phyloP scores from a whole-genome alignment of 2,113 vertebrate species.

The Paramormyrops kingsleyae region DNA sequence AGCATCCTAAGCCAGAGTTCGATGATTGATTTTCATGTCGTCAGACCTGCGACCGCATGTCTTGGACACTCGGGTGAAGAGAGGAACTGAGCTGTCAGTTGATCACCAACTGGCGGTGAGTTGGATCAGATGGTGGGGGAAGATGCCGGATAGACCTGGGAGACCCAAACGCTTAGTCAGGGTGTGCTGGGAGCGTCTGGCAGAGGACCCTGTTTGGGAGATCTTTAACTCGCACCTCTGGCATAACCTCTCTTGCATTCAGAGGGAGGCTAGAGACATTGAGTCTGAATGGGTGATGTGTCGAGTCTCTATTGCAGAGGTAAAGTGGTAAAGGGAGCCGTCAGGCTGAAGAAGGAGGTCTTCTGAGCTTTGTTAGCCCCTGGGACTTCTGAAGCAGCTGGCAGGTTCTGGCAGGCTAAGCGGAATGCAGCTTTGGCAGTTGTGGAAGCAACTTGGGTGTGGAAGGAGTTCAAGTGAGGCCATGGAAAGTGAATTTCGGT shows the following conservation, averaged over 20 bases:
- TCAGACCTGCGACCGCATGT: neutral
- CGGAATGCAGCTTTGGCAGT: neutral
- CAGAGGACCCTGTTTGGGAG: neutral
- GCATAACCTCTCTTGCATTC: neutral
- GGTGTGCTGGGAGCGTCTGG: neutral
- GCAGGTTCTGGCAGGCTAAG: neutral
- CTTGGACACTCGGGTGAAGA: neutral
- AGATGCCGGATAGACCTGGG: neutral
- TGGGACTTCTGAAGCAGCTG: neutral
- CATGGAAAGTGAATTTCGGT: neutral
- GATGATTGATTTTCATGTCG: neutral
- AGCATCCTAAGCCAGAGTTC: neutral
- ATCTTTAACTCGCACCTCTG: neutral
- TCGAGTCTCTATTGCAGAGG: neutral
- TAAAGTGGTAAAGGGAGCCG: neutral
- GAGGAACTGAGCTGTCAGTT: neutral
- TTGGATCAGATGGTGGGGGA: neutral
- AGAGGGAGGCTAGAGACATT: neutral
- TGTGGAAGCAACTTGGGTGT: neutral
- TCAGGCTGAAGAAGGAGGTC: neutral
- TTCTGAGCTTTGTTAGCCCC: neutral
- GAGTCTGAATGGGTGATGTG: neutral
- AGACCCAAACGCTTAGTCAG: neutral
- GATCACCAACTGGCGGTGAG: neutral
- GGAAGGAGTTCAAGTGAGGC: neutral